phyloP scores from a whole-genome alignment of 2,113 vertebrate species.

The Tachycineta bicolor region DNA sequence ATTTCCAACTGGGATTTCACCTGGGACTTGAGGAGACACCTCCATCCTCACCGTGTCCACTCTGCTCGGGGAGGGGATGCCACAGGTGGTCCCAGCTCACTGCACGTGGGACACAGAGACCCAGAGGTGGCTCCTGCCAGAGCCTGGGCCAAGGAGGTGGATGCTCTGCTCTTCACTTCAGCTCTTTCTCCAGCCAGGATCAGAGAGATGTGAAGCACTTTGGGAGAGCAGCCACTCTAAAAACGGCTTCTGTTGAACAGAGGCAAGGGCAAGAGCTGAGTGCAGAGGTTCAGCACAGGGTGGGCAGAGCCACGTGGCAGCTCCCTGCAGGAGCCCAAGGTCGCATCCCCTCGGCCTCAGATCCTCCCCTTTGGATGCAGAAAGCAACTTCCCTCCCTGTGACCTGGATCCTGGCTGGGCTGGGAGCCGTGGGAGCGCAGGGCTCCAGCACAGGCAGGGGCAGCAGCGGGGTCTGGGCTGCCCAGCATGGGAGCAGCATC shows the following conservation, averaged over 20 bases:
- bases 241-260: too few relatives aligned
- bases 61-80: background rate
- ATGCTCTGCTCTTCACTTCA: background rate
- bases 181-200: background rate
- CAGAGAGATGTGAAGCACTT: background rate
- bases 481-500: fast-evolving
- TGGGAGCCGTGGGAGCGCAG: fast-evolving
- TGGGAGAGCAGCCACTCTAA: background rate
- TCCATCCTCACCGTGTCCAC: fast-evolving
- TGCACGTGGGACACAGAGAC: fast-evolving
- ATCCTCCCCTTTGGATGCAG: background rate
- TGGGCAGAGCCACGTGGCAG: background rate
- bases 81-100: background rate
- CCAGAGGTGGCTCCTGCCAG: background rate
- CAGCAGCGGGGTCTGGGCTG: background rate
- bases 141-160: background rate
- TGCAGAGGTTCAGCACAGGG: fast-evolving
- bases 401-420: background rate
- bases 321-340: background rate
- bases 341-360: background rate
- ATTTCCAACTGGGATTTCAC: too few relatives aligned
- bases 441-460: background rate
- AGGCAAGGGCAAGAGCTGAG: background rate
- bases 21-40: too few relatives aligned
- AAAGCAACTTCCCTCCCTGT: background rate